These are phyloP conservation scores for Standfussiana lucernea DNA, from an alignment of 2,888 invertebrate species.

Conservation along the genomic window DNA sequence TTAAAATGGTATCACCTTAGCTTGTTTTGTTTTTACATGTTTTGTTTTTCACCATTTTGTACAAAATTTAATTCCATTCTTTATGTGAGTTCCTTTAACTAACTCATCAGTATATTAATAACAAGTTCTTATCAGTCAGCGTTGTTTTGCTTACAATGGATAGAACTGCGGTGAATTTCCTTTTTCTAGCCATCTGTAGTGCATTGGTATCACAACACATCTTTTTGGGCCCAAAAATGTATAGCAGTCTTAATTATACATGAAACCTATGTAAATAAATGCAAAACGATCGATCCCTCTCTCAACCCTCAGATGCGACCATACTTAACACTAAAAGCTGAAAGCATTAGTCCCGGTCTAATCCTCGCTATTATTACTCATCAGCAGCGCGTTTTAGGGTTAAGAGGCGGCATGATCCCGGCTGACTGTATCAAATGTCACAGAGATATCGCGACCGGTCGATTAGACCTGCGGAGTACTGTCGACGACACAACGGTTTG, in stretches of 20 bases:
- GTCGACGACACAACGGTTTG: slow-evolving; percentile 35
- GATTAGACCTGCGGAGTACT: slow-evolving; percentile 75
- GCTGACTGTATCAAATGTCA: slow-evolving; percentile 87
- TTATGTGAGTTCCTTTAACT: not conserved
- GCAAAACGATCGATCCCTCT: slow-evolving; percentile 12
- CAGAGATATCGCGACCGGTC: slow-evolving; percentile 77
- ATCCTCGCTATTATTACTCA: slow-evolving; percentile 86
- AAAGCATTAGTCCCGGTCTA: slow-evolving; percentile 71
- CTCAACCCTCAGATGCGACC: slow-evolving; percentile 31
- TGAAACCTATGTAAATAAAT: slow-evolving; percentile 6
- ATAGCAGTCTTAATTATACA: not conserved
- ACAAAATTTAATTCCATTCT: not conserved
- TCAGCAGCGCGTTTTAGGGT: slow-evolving; percentile 84
- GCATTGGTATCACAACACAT: not conserved
- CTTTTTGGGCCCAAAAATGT: not conserved
- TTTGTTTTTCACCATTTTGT: not conserved
- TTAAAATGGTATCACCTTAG: not conserved
- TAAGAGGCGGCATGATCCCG: slow-evolving; percentile 82
- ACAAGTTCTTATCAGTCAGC: not conserved
- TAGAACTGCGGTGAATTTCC: not conserved
- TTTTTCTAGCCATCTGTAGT: slow-evolving; percentile 21
- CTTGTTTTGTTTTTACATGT: not conserved
- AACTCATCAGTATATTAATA: not conserved
- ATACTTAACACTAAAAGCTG: slow-evolving; percentile 64
- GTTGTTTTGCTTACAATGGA: slow-evolving; percentile 13